A percentile compares a stretch with the other conserved stretches of the same genome.
These are phyloP conservation scores for Rallus limicola DNA, from an alignment of 2,113 vertebrate genomes.

Conservation along the genomic window DNA sequence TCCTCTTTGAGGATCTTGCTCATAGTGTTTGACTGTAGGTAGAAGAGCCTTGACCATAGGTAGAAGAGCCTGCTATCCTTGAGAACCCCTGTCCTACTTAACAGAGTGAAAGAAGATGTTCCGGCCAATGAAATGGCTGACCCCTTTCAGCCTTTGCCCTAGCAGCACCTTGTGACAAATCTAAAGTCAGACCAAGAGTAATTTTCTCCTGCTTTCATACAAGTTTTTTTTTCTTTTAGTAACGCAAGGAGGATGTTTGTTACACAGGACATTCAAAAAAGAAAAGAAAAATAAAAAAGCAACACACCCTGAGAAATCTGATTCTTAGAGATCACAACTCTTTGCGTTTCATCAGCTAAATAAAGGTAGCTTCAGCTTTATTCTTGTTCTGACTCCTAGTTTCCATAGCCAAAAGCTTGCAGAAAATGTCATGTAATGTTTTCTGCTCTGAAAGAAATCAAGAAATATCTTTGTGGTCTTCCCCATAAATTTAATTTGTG, in stretches of 20 bases:
- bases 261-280: not conserved
- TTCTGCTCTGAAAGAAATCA: not conserved
- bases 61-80: not conserved
- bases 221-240: not conserved
- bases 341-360: not conserved
- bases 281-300: not conserved
- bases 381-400: not conserved
- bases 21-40: not conserved
- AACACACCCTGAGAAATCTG: not conserved
- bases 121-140: not conserved
- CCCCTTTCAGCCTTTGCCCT: not conserved
- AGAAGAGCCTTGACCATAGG: no score
- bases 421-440: not conserved
- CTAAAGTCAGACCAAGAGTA: not conserved
- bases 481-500: not conserved
- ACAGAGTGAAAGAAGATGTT: not conserved
- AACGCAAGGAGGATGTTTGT: not conserved
- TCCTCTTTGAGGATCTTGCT: not conserved
- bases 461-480: not conserved
- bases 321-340: not conserved
- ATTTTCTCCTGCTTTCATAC: not conserved
- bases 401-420: not conserved
- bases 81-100: not conserved
- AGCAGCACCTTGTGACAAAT: not conserved
- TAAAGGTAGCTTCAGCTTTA: not conserved